A percentile compares a stretch with the other conserved stretches of the same genome.
These are phyloP conservation scores for Natator depressus DNA, from an alignment of 2,113 vertebrate genomes.

Conservation along the genomic window DNA sequence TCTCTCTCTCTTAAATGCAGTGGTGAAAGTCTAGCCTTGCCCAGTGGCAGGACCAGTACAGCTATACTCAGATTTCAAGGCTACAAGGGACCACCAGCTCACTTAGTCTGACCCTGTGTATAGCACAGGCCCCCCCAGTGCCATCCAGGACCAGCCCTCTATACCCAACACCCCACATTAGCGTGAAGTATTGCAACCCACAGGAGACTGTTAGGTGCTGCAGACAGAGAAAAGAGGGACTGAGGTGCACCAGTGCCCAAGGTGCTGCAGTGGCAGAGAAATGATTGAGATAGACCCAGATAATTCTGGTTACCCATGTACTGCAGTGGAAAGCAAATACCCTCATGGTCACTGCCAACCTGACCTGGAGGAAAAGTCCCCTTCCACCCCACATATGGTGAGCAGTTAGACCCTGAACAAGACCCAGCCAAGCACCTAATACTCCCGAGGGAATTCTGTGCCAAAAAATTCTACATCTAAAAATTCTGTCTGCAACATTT, in stretches of 20 bases:
- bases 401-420: background rate
- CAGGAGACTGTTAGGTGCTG: background rate
- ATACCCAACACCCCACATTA: background rate
- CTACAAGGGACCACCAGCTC: background rate
- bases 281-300: background rate
- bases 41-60: background rate
- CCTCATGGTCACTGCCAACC: background rate
- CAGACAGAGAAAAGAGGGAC: background rate
- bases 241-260: too few species aligned
- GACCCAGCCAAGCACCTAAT: too few species aligned
- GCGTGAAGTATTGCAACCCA: background rate
- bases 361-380: background rate
- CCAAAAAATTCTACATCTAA: too few species aligned
- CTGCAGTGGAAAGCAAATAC: background rate
- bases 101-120: background rate
- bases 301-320: background rate
- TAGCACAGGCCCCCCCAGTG: background rate
- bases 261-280: background rate
- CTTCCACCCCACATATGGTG: background rate
- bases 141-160: background rate
- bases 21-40: accelerated
- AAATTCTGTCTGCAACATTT: too few species aligned
- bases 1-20: too few species aligned
- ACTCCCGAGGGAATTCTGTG: too few species aligned
- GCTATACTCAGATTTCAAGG: background rate